phyloP scores from a whole-genome alignment of 2,888 invertebrate genomes.

The Rutpela maculata region DNA sequence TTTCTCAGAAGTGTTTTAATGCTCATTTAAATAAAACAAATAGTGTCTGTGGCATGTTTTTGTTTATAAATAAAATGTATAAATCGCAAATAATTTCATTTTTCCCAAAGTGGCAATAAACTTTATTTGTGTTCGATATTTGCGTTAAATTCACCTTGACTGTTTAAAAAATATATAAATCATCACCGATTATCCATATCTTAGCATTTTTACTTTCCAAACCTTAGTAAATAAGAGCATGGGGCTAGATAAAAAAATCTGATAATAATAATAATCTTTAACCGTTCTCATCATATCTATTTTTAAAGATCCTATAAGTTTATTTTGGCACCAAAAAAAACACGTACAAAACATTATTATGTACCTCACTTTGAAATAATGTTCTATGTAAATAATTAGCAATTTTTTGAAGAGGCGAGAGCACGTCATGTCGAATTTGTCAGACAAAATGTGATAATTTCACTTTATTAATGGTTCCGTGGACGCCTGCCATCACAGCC shows the following conservation, averaged over 20 bases:
- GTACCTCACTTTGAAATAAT: slow-evolving; percentile 9
- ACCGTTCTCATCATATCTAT: slow-evolving; percentile 36
- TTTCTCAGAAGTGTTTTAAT: neutral
- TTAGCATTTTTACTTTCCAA: slow-evolving; percentile 30
- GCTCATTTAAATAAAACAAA: neutral
- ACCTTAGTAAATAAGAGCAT: slow-evolving; percentile 35
- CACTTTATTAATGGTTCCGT: slow-evolving; percentile 6
- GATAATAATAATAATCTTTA: slow-evolving; percentile 34
- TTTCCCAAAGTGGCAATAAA: neutral
- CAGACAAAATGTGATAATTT: neutral
- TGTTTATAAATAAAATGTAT: neutral
- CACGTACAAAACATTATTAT: neutral
- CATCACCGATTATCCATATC: slow-evolving; percentile 34
- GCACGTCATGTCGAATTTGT: neutral
- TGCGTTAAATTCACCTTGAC: slow-evolving; percentile 30
- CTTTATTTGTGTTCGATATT: neutral
- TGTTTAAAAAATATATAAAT: slow-evolving; percentile 25
- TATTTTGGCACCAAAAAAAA: slow-evolving; percentile 28
- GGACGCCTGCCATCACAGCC: neutral
- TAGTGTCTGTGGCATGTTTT: neutral
- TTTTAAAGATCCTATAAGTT: slow-evolving; percentile 33
- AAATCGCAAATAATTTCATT: neutral
- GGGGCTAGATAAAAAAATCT: slow-evolving; percentile 36
- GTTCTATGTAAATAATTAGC: slow-evolving; percentile 18
- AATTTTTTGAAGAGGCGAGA: slow-evolving; percentile 13